phyloP scores from a whole-genome alignment of 2,797 vertebrate genomes.

The Lagorchestes hirsutus region DNA sequence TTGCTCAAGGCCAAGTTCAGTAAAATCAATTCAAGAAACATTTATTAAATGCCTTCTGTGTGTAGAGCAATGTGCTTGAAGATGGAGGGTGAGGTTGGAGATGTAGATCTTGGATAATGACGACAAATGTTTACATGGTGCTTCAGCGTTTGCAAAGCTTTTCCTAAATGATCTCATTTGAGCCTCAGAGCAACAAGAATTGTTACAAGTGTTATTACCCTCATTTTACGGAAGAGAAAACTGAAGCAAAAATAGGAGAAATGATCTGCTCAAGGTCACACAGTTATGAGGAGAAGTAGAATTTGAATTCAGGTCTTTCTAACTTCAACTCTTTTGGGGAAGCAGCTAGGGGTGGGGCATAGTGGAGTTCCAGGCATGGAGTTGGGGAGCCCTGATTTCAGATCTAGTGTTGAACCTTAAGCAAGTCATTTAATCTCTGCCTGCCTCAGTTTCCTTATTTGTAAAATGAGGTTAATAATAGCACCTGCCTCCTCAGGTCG shows the following conservation, averaged over 20 bases:
- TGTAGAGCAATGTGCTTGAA: not conserved
- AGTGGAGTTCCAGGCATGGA: too few relatives aligned
- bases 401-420: not conserved
- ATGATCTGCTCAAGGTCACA: not conserved
- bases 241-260: not conserved
- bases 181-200: not conserved
- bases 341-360: not conserved
- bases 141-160: not conserved
- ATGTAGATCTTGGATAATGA: not conserved
- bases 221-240: not conserved
- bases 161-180: not conserved
- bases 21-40: not conserved
- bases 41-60: not conserved
- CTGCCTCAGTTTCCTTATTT: not conserved
- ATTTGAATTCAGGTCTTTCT: not conserved
- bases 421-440: not conserved
- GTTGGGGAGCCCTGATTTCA: not conserved
- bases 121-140: not conserved
- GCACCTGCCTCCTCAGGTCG: not conserved
- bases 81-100: not conserved
- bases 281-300: not conserved
- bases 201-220: not conserved
- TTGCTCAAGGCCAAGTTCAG: not conserved
- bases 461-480: not conserved
- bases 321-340: not conserved